A percentile compares a stretch with the other conserved stretches of the same genome.
Conservation (phyloP, 2,797 vertebrate genomes). For the Crypturellus tataupa region DNA sequence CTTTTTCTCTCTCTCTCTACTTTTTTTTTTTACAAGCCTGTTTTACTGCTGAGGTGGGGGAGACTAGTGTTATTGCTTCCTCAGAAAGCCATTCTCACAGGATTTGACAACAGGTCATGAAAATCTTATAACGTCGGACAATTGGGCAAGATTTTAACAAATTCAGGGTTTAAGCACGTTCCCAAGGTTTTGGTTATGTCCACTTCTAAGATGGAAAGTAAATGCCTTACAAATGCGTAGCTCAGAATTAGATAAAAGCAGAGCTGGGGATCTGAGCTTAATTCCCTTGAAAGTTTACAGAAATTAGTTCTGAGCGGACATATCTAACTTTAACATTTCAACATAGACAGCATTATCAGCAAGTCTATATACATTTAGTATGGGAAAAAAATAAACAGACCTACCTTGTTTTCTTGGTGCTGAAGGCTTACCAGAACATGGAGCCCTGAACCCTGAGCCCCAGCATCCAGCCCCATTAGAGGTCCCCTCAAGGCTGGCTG, state of each 20-base stretch:
- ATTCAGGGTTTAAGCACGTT: not conserved
- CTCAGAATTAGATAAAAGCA: not conserved
- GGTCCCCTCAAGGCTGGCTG: constrained; percentile 20
- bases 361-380: not conserved
- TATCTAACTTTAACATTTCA: not conserved
- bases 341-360: not conserved
- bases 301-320: not conserved
- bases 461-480: not conserved
- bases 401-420: not conserved
- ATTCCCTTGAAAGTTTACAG: not conserved
- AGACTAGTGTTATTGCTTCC: constrained; percentile 65
- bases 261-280: not conserved
- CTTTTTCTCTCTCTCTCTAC: too few species aligned
- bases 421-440: not conserved
- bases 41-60: constrained; percentile 62
- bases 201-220: not conserved
- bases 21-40: constrained; percentile 59
- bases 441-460: not conserved
- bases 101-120: constrained; percentile 38
- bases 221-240: not conserved
- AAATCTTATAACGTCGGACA: constrained; percentile 58
- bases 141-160: constrained; percentile 27
- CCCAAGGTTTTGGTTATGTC: not conserved
- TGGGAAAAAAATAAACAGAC: not conserved
- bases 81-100: constrained; percentile 66